Conservation (phyloP, 2,888 invertebrate genomes). For the Spodoptera littoralis region DNA sequence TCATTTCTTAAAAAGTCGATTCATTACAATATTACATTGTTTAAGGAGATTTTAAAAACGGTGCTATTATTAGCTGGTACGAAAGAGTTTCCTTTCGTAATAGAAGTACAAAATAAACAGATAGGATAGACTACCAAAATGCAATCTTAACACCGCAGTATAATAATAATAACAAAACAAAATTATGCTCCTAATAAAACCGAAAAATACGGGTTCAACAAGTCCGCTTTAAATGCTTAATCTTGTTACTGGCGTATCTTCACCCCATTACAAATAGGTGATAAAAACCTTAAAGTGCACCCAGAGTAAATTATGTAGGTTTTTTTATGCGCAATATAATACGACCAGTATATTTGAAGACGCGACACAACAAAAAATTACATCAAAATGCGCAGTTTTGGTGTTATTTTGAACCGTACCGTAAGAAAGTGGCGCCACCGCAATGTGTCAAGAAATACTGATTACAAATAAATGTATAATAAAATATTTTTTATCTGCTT, state of each 20-base stretch:
- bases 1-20: too few species aligned
- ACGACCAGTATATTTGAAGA: conserved; percentile 15
- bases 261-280: conserved; percentile 38
- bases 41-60: too few species aligned
- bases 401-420: conserved; percentile 1
- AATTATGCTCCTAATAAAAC: conserved; percentile 14
- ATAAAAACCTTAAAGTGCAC: conserved; percentile 41
- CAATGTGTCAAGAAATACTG: conserved; percentile 9
- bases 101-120: too few species aligned
- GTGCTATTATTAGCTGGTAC: too few species aligned
- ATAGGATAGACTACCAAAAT: too few species aligned
- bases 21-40: too few species aligned
- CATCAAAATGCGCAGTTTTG: conserved; percentile 1
- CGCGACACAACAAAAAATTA: conserved; percentile 2
- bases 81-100: too few species aligned
- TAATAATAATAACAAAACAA: conserved; percentile 4
- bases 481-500: conserved; percentile 33
- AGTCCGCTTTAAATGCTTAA: conserved; percentile 24
- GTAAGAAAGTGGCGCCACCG: conserved; percentile 4
- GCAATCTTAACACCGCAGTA: neutral
- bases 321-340: conserved; percentile 35
- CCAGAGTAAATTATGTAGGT: conserved; percentile 31
- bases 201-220: conserved; percentile 6
- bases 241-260: conserved; percentile 44
- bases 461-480: conserved; percentile 23